These are phyloP conservation scores for Sylvilagus bachmani DNA, from an alignment of 2,113 vertebrate species.

Conservation along the genomic window DNA sequence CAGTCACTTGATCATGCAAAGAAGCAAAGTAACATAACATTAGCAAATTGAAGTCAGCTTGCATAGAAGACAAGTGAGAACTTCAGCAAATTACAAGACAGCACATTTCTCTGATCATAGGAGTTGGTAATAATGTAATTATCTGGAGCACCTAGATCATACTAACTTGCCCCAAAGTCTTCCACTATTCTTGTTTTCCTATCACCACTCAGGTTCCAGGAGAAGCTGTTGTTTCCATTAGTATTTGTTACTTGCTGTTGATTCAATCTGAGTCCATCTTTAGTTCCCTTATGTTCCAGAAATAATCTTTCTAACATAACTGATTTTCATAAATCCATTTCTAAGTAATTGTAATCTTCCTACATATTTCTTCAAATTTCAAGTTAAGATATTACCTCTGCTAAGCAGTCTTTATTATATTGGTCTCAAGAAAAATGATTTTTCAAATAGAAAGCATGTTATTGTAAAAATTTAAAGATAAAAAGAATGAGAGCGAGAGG, in stretches of 20 bases:
- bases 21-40: neutral
- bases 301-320: neutral
- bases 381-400: neutral
- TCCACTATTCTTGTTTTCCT: neutral
- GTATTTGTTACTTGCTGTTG: neutral
- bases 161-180: neutral
- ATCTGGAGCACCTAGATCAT: neutral
- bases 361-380: neutral
- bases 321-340: neutral
- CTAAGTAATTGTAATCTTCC: neutral
- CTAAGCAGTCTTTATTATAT: neutral
- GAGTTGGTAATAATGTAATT: neutral
- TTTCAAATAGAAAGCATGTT: neutral
- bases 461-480: too few species aligned
- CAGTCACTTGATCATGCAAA: neutral
- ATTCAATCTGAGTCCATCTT: neutral
- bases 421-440: neutral
- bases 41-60: neutral
- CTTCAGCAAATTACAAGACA: neutral
- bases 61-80: neutral
- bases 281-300: neutral
- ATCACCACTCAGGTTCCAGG: neutral
- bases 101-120: neutral
- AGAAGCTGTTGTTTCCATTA: neutral
- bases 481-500: too few species aligned